Conservation (phyloP, 1,140 invertebrate genomes). For the silkworm (Bombyx mori) region ASM3026992v2 NC_085112.1:7625001-7625500, state of each 20-base stretch:
- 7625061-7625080: slow-evolving; percentile 56
- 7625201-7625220: slow-evolving; percentile 24
- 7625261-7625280: slow-evolving; percentile 20
- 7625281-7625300: slow-evolving; percentile 16
- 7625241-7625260: slow-evolving; percentile 55
- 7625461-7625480: no score
- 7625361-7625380: slow-evolving; percentile 1
- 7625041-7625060: slow-evolving; percentile 59
- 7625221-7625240: slow-evolving; percentile 22
- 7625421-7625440: no score
- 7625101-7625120: slow-evolving; percentile 57
- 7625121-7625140: slow-evolving; percentile 37
- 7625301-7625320: slow-evolving; percentile 17
- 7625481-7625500: no score
- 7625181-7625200: slow-evolving; percentile 24
- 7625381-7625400: not conserved
- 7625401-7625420: not conserved
- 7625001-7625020: slow-evolving; percentile 41
- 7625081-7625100: slow-evolving; percentile 65
- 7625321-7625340: slow-evolving; percentile 15
- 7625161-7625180: slow-evolving; percentile 46
- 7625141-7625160: slow-evolving; percentile 37
- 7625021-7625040: slow-evolving; percentile 64
- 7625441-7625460: no score
- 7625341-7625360: slow-evolving; percentile 15